Percentiles rank a stretch among this genome's conserved stretches.
Evolutionary conservation across 2,888 invertebrate genomes (phyloP).

Genomic region (Apamea monoglypha): DNA sequence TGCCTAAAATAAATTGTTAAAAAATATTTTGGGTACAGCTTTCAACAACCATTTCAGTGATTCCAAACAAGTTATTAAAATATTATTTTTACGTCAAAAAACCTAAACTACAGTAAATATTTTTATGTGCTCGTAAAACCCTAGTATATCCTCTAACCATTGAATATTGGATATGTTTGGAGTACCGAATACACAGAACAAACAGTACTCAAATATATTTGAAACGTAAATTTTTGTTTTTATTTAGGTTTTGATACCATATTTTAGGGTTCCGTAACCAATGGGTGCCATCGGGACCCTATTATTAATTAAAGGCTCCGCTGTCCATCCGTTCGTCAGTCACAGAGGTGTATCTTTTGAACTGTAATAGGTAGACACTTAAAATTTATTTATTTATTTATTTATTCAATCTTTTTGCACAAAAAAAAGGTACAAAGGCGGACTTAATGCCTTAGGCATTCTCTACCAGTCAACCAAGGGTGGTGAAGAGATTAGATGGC

Average conservation of each 20-base stretch:
- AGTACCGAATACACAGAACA: conserved; percentile 70
- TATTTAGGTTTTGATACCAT: conserved; percentile 15
- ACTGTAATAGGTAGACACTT: no score
- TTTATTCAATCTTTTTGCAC: no score
- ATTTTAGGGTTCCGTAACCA: neutral
- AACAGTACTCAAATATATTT: conserved; percentile 64
- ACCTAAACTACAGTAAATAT: conserved; percentile 1
- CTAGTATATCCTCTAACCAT: conserved; percentile 38
- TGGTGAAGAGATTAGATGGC: no score
- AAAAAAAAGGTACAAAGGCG: no score
- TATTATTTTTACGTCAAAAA: neutral
- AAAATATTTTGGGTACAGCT: neutral
- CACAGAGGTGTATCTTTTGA: no score
- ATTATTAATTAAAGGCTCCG: neutral
- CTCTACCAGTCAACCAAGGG: no score
- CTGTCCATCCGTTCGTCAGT: neutral
- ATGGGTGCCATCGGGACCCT: neutral
- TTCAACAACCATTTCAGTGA: neutral
- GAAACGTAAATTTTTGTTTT: conserved; percentile 62
- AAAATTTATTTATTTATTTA: no score
- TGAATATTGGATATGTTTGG: conserved; percentile 72
- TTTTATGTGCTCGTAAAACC: conserved; percentile 39
- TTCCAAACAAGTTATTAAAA: neutral
- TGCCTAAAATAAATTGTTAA: neutral
- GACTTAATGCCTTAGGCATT: no score